Conservation (phyloP, 2,113 vertebrate species). For the Genyomyrus donnyi region DNA sequence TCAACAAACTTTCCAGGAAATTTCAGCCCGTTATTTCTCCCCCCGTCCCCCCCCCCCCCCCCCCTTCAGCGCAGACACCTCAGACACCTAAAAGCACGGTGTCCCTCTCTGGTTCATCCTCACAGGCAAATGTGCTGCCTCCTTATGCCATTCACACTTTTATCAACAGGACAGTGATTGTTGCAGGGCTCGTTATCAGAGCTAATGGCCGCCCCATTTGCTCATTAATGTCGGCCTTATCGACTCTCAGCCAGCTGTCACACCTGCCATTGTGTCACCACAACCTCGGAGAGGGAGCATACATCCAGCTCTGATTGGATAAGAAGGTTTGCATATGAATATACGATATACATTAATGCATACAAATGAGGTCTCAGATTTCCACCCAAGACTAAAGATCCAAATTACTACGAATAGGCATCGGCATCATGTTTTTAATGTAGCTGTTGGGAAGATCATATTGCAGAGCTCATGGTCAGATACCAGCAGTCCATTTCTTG, state of each 20-base stretch:
- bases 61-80: constrained; percentile 40
- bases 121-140: constrained; percentile 43
- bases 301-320: constrained; percentile 4
- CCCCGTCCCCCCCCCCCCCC: too few species aligned
- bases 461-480: not conserved
- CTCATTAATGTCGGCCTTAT: not conserved
- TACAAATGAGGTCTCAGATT: not conserved
- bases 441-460: not conserved
- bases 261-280: not conserved
- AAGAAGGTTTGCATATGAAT: not conserved
- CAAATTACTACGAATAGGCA: not conserved
- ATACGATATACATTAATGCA: not conserved
- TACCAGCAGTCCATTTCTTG: not conserved
- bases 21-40: too few species aligned
- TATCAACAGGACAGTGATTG: constrained; percentile 40
- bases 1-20: too few species aligned
- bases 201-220: constrained; percentile 14
- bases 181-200: constrained; percentile 28
- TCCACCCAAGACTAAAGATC: not conserved
- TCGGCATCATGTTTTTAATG: not conserved
- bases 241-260: not conserved
- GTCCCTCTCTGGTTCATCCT: constrained; percentile 24
- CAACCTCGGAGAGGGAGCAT: not conserved
- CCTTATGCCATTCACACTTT: constrained; percentile 4
- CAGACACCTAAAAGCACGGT: constrained; percentile 39